phyloP scores from a whole-genome alignment of 1,140 invertebrate genomes.

The Venturia canescens region DNA sequence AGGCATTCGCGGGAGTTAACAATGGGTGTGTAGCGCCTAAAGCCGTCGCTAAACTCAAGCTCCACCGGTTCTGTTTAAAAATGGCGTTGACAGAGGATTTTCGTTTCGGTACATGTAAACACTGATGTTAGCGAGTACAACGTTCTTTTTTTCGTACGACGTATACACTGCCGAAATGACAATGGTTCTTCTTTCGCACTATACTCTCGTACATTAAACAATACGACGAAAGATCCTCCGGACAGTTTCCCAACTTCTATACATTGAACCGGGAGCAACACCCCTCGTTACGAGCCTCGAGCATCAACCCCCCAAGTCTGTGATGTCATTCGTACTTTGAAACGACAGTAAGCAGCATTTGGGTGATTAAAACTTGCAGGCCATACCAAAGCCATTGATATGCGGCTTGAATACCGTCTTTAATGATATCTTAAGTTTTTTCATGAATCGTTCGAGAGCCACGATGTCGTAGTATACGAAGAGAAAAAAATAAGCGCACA shows the following conservation, averaged over 20 bases:
- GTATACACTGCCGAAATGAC: conserved; percentile 62
- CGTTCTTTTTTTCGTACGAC: conserved; percentile 26
- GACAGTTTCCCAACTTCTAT: conserved; percentile 36
- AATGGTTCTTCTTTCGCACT: conserved; percentile 64
- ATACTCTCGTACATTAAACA: conserved; percentile 63
- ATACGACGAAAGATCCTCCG: conserved; percentile 51
- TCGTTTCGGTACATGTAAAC: neutral
- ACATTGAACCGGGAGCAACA: conserved; percentile 14
- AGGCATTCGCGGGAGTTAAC: conserved; percentile 38
- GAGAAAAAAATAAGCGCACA: neutral
- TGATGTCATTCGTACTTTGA: conserved; percentile 50
- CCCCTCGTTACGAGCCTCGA: conserved; percentile 49
- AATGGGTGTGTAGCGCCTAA: conserved; percentile 38
- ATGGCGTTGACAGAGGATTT: neutral
- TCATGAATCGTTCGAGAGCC: neutral
- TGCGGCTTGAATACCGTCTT: conserved; percentile 44
- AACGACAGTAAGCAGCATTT: conserved; percentile 69
- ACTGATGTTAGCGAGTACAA: neutral
- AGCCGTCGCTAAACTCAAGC: conserved; percentile 8
- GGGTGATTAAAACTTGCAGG: conserved; percentile 72
- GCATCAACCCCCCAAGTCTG: conserved; percentile 41
- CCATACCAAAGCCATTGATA: conserved; percentile 52
- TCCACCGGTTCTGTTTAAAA: conserved; percentile 4
- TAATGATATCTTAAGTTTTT: conserved; percentile 20
- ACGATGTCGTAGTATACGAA: neutral